phyloP scores from a whole-genome alignment of 1,140 invertebrate genomes.

The Aphelenchoides fujianensis region DNA sequence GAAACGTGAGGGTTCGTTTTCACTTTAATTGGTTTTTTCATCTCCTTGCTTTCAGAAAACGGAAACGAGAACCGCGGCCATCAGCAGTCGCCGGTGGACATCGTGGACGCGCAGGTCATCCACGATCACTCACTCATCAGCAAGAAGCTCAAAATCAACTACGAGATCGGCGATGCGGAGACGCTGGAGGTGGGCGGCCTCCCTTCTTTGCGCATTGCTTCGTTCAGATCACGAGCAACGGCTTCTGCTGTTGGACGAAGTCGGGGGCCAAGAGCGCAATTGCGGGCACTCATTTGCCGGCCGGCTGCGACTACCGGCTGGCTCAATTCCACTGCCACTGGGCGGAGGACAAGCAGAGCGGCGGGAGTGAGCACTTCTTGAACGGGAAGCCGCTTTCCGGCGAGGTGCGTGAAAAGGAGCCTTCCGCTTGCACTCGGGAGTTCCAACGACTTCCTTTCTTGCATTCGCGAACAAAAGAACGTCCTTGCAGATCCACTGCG shows the following conservation, averaged over 20 bases:
- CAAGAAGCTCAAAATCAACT: constrained; percentile 20
- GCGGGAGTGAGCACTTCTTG: constrained; percentile 82
- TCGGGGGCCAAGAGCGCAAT: constrained; percentile 4
- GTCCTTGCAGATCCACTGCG: constrained; percentile 25
- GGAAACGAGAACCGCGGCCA: constrained; percentile 33
- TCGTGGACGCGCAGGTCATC: constrained; percentile 35
- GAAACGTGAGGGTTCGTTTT: neutral
- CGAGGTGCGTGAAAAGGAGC: constrained; percentile 39
- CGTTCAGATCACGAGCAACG: constrained; percentile 10
- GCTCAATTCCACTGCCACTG: constrained; percentile 80
- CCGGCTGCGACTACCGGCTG: constrained; percentile 70
- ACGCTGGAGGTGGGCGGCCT: constrained; percentile 13
- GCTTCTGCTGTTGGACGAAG: constrained; percentile 15
- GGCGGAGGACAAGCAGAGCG: constrained; percentile 75
- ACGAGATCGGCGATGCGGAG: constrained; percentile 25
- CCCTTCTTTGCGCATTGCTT: neutral
- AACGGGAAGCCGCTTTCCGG: constrained; percentile 68
- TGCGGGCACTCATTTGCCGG: constrained; percentile 12
- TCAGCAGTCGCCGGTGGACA: constrained; percentile 49
- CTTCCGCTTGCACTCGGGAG: neutral
- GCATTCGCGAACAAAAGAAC: neutral
- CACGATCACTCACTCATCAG: constrained; percentile 23
- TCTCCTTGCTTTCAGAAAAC: constrained; percentile 5
- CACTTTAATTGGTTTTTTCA: neutral
- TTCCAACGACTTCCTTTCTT: neutral